Evolutionary conservation across 2,797 vertebrate species (phyloP).

Genomic region (Rhyacichthys aspro): DNA sequence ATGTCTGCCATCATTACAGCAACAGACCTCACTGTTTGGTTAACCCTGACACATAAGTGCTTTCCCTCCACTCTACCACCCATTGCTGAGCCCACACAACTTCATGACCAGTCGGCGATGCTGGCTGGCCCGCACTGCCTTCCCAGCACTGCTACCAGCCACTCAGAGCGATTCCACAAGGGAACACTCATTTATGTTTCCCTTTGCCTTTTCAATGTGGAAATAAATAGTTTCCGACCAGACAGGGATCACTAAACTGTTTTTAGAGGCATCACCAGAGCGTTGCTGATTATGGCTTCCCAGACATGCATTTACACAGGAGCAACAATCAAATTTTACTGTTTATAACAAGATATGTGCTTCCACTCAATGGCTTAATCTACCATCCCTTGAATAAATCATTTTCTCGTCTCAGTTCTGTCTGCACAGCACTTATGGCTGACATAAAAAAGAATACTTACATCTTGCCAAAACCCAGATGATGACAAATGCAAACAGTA

Average conservation of each 20-base stretch:
- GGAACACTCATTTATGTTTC: conserved; percentile 69
- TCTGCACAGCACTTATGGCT: conserved; percentile 31
- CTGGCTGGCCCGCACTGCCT: conserved; percentile 62
- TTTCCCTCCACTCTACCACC: conserved; percentile 55
- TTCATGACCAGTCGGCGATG: conserved; percentile 46
- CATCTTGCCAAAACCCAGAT: conserved; percentile 36
- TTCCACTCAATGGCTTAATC: conserved; percentile 20
- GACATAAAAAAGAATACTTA: conserved; percentile 30
- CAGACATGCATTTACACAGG: conserved; percentile 42
- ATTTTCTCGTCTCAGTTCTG: conserved; percentile 7
- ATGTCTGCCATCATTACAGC: conserved; percentile 63
- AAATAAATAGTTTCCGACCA: conserved; percentile 72
- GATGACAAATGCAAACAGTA: conserved; percentile 40
- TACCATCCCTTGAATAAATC: conserved; percentile 25
- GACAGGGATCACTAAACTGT: conserved; percentile 41
- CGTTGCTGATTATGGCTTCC: conserved; percentile 55
- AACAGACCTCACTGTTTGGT: conserved; percentile 56
- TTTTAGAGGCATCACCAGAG: conserved; percentile 59
- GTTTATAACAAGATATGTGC: conserved; percentile 27
- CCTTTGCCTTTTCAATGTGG: conserved; percentile 55
- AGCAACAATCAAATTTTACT: background rate
- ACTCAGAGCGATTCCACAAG: conserved; percentile 55
- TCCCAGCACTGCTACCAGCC: conserved; percentile 68
- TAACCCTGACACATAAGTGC: conserved; percentile 58
- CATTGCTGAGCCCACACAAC: conserved; percentile 62